Conservation (phyloP, 2,888 invertebrate genomes). For the Diplolepis rosae region DNA sequence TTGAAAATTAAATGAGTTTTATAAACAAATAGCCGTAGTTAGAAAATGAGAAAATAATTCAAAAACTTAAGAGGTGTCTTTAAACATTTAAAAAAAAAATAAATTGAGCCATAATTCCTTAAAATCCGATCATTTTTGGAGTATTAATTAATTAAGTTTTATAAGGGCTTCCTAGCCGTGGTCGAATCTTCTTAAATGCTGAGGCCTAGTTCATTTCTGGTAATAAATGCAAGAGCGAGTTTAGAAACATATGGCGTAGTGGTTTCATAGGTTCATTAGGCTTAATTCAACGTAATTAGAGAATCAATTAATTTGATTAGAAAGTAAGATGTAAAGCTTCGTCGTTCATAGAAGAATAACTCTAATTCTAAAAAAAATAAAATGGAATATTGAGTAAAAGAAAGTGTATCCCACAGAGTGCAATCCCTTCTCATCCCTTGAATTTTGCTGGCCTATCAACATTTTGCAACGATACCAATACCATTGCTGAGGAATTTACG, state of each 20-base stretch:
- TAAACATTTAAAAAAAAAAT: no score
- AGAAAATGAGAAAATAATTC: no score
- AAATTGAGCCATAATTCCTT: no score
- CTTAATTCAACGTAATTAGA: neutral
- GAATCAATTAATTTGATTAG: no score
- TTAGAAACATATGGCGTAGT: no score
- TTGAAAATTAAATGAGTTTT: no score
- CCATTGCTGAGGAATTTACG: constrained; percentile 87
- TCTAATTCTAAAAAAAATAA: neutral
- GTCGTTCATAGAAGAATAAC: neutral
- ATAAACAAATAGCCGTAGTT: no score
- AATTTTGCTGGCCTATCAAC: constrained; percentile 86
- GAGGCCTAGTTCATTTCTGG: neutral
- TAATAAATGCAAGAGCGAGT: neutral
- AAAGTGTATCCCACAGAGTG: constrained; percentile 57
- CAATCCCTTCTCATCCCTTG: constrained; percentile 82
- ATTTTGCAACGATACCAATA: constrained; percentile 82
- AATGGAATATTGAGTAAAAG: neutral
- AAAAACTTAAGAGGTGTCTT: no score
- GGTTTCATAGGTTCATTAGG: neutral
- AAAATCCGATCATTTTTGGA: no score
- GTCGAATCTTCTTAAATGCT: no score
- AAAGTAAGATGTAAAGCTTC: neutral
- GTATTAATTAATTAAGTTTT: no score
- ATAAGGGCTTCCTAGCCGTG: no score